Percentiles rank a stretch among this genome's conserved stretches.
phyloP scores from a whole-genome alignment of 2,797 vertebrate species.

The Alca torda region DNA sequence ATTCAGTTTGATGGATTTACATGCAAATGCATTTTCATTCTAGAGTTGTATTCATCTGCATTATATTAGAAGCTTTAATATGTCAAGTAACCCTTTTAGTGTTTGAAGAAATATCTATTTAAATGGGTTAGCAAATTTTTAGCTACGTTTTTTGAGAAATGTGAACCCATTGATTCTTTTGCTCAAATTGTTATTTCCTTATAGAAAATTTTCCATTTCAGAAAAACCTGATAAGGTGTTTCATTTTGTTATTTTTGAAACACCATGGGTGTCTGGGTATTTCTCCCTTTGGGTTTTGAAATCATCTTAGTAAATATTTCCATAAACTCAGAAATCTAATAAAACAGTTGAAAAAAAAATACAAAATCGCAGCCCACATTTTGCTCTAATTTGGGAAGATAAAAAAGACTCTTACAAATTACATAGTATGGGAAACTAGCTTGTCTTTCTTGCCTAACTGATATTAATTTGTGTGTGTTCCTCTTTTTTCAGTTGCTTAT shows the following conservation, averaged over 20 bases:
- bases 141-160: not conserved
- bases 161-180: not conserved
- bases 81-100: not conserved
- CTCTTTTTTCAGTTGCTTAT: not conserved
- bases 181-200: not conserved
- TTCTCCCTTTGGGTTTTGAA: not conserved
- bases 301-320: not conserved
- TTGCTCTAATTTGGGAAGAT: not conserved
- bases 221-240: not conserved
- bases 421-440: not conserved
- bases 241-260: not conserved
- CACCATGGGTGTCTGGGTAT: rapidly evolving
- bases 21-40: not conserved
- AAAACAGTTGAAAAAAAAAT: not conserved
- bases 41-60: not conserved
- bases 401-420: not conserved
- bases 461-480: not conserved
- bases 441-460: not conserved
- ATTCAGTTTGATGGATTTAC: not conserved
- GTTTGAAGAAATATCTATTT: not conserved
- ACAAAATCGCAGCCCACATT: not conserved
- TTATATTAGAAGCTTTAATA: not conserved
- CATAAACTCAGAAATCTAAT: not conserved
- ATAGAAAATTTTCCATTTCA: not conserved
- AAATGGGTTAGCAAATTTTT: not conserved